Evolutionary conservation across 2,888 invertebrate species (phyloP).

Genomic region (Synanthedon tipuliformis): DNA sequence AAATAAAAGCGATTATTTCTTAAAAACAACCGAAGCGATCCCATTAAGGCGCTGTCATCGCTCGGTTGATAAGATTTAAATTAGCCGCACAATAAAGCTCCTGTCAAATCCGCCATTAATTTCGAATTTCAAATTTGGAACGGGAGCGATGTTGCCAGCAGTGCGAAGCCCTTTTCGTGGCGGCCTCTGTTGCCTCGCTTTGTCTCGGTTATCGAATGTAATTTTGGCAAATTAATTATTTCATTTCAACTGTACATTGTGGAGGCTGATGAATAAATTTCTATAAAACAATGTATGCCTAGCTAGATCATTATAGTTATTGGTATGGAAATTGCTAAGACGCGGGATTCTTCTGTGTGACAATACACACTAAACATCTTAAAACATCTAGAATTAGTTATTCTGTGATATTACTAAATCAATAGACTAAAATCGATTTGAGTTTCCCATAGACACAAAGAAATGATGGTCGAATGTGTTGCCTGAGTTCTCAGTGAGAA

Average conservation of each 20-base stretch:
- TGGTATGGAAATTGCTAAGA: too few relatives aligned
- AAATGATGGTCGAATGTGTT: too few relatives aligned
- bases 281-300: too few relatives aligned
- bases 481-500: too few relatives aligned
- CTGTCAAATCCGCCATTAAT: conserved; percentile 70
- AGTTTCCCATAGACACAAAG: too few relatives aligned
- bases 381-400: too few relatives aligned
- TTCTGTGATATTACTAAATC: too few relatives aligned
- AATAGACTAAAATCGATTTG: too few relatives aligned
- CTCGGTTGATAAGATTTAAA: conserved; percentile 66
- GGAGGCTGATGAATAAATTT: too few relatives aligned
- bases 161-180: conserved; percentile 7
- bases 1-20: conserved; percentile 49
- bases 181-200: conserved; percentile 1
- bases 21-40: conserved; percentile 52
- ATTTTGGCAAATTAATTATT: conserved; percentile 36
- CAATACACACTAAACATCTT: too few relatives aligned
- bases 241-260: background rate
- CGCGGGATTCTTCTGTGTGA: too few relatives aligned
- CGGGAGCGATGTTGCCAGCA: conserved; percentile 46
- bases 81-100: conserved; percentile 66
- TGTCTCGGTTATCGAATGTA: conserved; percentile 18
- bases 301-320: too few relatives aligned
- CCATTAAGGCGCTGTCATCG: conserved; percentile 68
- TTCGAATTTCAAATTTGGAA: conserved; percentile 53